Evolutionary conservation across 2,888 invertebrate species (phyloP).

Genomic region (Muschampia staudingeri): DNA sequence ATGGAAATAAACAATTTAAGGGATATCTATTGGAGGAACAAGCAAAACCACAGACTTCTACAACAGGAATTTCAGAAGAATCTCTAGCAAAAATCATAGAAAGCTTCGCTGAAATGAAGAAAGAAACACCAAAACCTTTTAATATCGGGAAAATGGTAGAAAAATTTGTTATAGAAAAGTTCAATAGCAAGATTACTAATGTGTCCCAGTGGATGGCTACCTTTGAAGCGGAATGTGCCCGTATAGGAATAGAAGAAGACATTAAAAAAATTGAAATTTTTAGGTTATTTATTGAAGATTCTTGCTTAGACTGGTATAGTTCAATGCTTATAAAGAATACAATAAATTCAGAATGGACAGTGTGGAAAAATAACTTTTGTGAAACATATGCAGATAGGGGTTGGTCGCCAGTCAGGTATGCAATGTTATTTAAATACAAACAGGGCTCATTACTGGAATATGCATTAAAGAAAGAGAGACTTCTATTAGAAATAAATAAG

Average conservation of each 20-base stretch:
- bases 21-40: too few species aligned
- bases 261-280: constrained; percentile 32
- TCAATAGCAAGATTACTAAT: constrained; percentile 38
- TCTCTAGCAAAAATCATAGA: too few species aligned
- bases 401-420: constrained; percentile 56
- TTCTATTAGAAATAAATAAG: constrained; percentile 48
- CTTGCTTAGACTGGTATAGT: constrained; percentile 33
- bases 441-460: constrained; percentile 43
- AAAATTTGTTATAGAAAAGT: constrained; percentile 38
- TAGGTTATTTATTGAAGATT: constrained; percentile 37
- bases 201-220: constrained; percentile 34
- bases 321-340: constrained; percentile 26
- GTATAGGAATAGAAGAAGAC: constrained; percentile 31
- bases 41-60: too few species aligned
- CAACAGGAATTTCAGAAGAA: too few species aligned
- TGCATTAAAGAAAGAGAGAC: constrained; percentile 46
- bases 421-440: constrained; percentile 38
- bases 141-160: neutral
- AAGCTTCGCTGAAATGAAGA: too few species aligned
- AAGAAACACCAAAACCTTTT: too few species aligned
- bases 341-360: constrained; percentile 24
- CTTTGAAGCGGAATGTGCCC: constrained; percentile 44
- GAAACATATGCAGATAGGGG: constrained; percentile 68
- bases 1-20: too few species aligned
- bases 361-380: constrained; percentile 29